Evolutionary conservation across 2,888 invertebrate genomes (phyloP).

Genomic region (Chaitophorus viminalis): DNA sequence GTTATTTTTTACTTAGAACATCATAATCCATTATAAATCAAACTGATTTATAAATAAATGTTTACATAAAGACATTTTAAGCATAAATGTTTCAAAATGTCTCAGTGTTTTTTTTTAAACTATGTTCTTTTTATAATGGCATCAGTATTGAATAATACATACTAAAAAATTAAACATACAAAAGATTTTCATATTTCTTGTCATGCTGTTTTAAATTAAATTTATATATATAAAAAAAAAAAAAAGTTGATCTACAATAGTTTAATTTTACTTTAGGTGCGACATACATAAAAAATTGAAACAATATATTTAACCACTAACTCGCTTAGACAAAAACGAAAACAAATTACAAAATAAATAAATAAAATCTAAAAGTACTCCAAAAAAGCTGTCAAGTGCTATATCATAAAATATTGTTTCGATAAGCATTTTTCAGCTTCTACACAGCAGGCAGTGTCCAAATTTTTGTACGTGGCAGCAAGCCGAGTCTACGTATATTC

Average conservation of each 20-base stretch:
- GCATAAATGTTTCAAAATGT: constrained; percentile 26
- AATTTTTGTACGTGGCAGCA: constrained; percentile 44
- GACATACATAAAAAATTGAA: constrained; percentile 48
- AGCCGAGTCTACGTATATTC: constrained; percentile 60
- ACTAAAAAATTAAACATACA: constrained; percentile 51
- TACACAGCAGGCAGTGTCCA: constrained; percentile 58
- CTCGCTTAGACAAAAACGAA: constrained; percentile 53
- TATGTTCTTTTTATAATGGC: constrained; percentile 19
- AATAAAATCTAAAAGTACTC: constrained; percentile 59
- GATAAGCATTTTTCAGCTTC: constrained; percentile 57
- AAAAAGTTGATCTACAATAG: constrained; percentile 50
- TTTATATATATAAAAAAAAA: constrained; percentile 26
- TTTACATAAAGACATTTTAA: constrained; percentile 32
- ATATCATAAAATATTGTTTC: constrained; percentile 39
- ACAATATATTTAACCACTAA: constrained; percentile 44
- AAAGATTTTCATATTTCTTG: constrained; percentile 46
- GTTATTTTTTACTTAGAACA: constrained; percentile 24
- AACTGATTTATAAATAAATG: constrained; percentile 31
- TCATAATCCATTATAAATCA: constrained; percentile 27
- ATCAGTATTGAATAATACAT: constrained; percentile 2
- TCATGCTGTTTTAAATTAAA: constrained; percentile 51
- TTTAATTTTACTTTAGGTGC: constrained; percentile 38
- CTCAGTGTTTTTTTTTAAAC: neutral
- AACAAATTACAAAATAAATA: constrained; percentile 60
- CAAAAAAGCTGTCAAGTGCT: constrained; percentile 60